These are phyloP conservation scores for Kryptolebias marmoratus DNA, from an alignment of 2,113 vertebrate species.

Conservation along the genomic window DNA sequence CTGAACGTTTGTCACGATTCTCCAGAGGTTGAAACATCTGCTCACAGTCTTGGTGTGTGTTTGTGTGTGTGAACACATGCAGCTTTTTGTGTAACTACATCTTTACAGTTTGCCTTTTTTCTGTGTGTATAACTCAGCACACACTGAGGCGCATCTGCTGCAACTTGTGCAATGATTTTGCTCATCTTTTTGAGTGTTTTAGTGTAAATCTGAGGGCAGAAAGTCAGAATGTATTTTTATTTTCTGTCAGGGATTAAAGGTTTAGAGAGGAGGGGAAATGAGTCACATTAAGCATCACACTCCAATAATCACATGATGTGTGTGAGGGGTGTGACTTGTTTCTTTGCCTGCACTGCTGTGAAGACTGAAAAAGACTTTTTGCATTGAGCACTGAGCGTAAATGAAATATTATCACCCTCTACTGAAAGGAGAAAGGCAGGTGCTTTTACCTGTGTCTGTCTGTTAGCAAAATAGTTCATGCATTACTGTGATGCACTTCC, in stretches of 20 bases:
- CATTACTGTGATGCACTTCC: too few species aligned
- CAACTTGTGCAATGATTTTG: not conserved
- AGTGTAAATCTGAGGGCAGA: conserved; percentile 44
- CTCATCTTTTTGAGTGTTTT: conserved; percentile 13
- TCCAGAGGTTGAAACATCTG: conserved; percentile 13
- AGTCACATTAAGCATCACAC: conserved; percentile 49
- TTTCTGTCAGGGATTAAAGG: conserved; percentile 64
- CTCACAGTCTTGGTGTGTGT: not conserved
- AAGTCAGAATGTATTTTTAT: conserved; percentile 52
- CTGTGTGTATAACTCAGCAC: not conserved
- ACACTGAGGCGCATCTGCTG: not conserved
- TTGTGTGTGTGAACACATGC: not conserved
- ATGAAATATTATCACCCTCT: too few species aligned
- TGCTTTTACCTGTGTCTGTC: too few species aligned
- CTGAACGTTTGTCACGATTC: not conserved
- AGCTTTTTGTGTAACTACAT: not conserved
- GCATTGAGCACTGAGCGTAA: not conserved
- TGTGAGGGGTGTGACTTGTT: not conserved
- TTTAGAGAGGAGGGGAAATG: conserved; percentile 62
- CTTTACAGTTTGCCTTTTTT: not conserved
- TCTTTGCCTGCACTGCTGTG: not conserved
- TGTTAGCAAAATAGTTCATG: too few species aligned
- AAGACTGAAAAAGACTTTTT: not conserved
- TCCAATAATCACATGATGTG: conserved; percentile 35
- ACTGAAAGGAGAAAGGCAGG: too few species aligned